A percentile compares a stretch with the other conserved stretches of the same genome.
phyloP scores from a whole-genome alignment of 2,888 invertebrate species.

The Eilema griseolum region DNA sequence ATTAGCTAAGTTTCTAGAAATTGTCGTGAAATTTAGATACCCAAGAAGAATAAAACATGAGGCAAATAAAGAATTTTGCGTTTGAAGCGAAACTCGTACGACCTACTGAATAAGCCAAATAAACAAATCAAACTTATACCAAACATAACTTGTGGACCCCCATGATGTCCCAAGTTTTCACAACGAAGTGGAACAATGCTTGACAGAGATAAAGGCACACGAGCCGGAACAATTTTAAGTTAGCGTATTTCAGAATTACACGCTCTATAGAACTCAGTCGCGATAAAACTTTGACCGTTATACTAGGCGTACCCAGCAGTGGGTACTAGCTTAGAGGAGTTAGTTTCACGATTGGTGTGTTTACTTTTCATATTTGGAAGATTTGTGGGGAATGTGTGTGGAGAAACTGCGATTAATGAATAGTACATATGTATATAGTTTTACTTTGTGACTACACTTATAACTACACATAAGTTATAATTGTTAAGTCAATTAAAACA shows the following conservation, averaged over 20 bases:
- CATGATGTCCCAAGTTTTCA: slow-evolving; percentile 10
- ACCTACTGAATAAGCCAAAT: not conserved
- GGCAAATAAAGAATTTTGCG: not conserved
- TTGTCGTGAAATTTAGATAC: not conserved
- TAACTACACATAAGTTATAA: too few relatives aligned
- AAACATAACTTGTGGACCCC: slow-evolving; percentile 12
- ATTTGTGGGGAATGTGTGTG: not conserved
- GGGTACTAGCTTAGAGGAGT: slow-evolving; percentile 22
- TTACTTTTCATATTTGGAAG: slow-evolving; percentile 1
- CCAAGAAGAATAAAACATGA: not conserved
- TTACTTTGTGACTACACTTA: too few relatives aligned
- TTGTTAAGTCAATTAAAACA: too few relatives aligned
- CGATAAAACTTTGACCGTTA: slow-evolving; percentile 56
- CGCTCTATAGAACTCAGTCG: slow-evolving; percentile 58
- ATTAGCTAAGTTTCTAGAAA: not conserved
- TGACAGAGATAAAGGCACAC: slow-evolving; percentile 27
- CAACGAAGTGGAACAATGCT: slow-evolving; percentile 14
- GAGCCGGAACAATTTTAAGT: slow-evolving; percentile 58
- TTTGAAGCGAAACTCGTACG: not conserved
- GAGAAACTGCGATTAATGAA: not conserved
- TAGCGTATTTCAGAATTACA: slow-evolving; percentile 59
- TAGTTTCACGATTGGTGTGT: slow-evolving; percentile 17
- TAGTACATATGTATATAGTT: too few relatives aligned
- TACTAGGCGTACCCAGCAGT: not conserved
- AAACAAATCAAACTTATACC: slow-evolving; percentile 8